Conservation (phyloP, 2,797 vertebrate genomes). For the Todus mexicanus region DNA sequence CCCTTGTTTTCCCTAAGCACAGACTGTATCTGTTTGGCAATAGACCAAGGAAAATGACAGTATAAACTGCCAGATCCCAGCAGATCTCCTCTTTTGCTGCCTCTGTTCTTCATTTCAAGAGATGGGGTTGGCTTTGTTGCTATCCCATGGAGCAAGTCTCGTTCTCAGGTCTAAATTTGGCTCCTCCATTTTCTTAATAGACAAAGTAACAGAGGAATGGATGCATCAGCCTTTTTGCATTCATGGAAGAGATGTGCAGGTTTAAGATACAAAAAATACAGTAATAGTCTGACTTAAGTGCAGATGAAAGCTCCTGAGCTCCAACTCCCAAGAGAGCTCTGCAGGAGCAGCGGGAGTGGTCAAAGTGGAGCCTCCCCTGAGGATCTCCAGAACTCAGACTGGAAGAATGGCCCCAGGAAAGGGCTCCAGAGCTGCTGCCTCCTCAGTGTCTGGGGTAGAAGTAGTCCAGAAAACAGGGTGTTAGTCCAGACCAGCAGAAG, state of each 20-base stretch:
- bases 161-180: not conserved
- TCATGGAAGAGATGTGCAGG: not conserved
- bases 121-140: not conserved
- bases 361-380: accelerated
- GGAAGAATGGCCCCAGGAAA: not conserved
- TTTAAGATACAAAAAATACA: not conserved
- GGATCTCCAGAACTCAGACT: not conserved
- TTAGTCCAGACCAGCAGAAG: not conserved
- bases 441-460: not conserved
- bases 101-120: slow-evolving; percentile 3
- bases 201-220: not conserved
- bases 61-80: slow-evolving; percentile 41
- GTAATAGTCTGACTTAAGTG: not conserved
- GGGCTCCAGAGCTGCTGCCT: not conserved
- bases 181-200: not conserved
- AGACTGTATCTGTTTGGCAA: slow-evolving; percentile 56
- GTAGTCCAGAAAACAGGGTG: not conserved
- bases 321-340: not conserved
- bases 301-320: not conserved
- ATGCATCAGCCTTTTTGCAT: not conserved
- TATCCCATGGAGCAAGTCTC: not conserved
- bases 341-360: not conserved
- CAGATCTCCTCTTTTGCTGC: slow-evolving; percentile 24
- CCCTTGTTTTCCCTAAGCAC: slow-evolving; percentile 47
- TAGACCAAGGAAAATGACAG: slow-evolving; percentile 49